Evolutionary conservation across 2,888 invertebrate species (phyloP).

Genomic region (Euphydryas editha): DNA sequence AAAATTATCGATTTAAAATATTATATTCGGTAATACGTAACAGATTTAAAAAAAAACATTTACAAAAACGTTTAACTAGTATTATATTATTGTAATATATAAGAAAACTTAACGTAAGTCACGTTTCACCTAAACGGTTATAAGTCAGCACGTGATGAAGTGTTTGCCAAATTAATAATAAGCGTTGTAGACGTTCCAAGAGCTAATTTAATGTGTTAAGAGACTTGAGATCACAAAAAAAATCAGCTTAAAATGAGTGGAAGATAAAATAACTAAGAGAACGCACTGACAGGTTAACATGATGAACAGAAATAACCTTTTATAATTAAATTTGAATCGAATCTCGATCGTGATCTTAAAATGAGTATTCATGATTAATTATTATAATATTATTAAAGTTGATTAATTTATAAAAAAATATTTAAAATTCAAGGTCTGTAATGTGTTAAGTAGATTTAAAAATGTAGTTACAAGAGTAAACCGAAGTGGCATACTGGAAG

Average conservation of each 20-base stretch:
- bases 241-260: neutral
- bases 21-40: no score
- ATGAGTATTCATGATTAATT: no score
- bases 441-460: no score
- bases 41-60: neutral
- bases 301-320: no score
- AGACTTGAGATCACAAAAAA: neutral
- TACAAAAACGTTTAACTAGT: neutral
- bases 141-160: constrained; percentile 28
- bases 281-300: no score
- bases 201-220: constrained; percentile 23
- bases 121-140: constrained; percentile 26
- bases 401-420: no score
- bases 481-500: no score
- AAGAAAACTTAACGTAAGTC: constrained; percentile 23
- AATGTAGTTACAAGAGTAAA: no score
- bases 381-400: no score
- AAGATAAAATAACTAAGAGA: constrained; percentile 13
- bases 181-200: constrained; percentile 23
- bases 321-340: neutral
- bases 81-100: constrained; percentile 2
- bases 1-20: neutral
- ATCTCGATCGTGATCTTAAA: neutral
- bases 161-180: constrained; percentile 36
- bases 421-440: no score